A percentile compares a stretch with the other conserved stretches of the same genome.
Conservation (phyloP, 2,113 vertebrate genomes). For the Brachionichthys hirsutus region DNA sequence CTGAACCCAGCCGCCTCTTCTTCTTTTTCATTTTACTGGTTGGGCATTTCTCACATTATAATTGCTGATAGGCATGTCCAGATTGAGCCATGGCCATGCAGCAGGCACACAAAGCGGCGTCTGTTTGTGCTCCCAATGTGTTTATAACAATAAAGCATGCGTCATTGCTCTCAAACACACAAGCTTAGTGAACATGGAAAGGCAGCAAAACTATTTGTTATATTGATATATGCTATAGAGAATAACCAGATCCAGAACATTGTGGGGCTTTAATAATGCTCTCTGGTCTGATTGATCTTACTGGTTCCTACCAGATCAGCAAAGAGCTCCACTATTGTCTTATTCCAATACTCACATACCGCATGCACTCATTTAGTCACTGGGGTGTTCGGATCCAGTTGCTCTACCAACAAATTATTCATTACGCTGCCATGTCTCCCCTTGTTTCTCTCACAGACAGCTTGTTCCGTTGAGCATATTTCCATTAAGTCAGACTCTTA, state of each 20-base stretch:
- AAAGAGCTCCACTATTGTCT: not conserved
- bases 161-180: slow-evolving; percentile 12
- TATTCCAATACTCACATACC: slow-evolving; percentile 19
- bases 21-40: slow-evolving; percentile 43
- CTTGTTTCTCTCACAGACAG: slow-evolving; percentile 70
- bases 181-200: slow-evolving; percentile 8
- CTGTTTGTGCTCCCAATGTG: slow-evolving; percentile 43
- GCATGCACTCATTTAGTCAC: slow-evolving; percentile 32
- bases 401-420: slow-evolving; percentile 71
- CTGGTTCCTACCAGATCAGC: slow-evolving; percentile 20
- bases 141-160: slow-evolving; percentile 44
- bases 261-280: not conserved
- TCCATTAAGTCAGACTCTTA: slow-evolving; percentile 67
- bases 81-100: slow-evolving; percentile 30
- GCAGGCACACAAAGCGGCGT: slow-evolving; percentile 44
- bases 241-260: not conserved
- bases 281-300: slow-evolving; percentile 3
- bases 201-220: not conserved
- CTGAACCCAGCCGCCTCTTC: slow-evolving; percentile 17
- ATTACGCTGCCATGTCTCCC: slow-evolving; percentile 68
- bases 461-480: slow-evolving; percentile 72
- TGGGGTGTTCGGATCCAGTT: slow-evolving; percentile 68
- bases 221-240: not conserved
- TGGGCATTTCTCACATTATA: slow-evolving; percentile 51
- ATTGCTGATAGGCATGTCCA: slow-evolving; percentile 19